Evolutionary conservation across 2,888 invertebrate genomes (phyloP).

Genomic region (Lymantria dispar): DNA sequence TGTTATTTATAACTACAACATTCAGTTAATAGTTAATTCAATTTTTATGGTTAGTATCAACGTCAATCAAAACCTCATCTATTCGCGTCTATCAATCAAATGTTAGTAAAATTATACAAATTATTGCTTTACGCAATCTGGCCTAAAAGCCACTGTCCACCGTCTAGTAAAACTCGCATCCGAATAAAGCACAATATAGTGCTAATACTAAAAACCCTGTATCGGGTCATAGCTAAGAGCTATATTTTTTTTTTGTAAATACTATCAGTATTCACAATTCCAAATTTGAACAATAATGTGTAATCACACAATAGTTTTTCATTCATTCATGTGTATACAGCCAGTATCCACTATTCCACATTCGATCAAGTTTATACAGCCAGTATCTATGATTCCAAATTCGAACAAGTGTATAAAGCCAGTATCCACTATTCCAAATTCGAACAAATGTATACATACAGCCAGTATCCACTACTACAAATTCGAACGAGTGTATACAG

Average conservation of each 20-base stretch:
- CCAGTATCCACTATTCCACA: too few species aligned
- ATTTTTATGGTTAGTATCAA: constrained; percentile 43
- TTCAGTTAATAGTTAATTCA: constrained; percentile 12
- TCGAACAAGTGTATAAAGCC: neutral
- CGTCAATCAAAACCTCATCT: constrained; percentile 34
- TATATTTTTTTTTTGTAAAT: constrained; percentile 5
- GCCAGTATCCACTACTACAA: neutral
- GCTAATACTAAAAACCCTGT: constrained; percentile 24
- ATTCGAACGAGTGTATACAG: neutral
- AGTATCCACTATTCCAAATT: neutral
- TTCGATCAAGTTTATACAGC: too few species aligned
- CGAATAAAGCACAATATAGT: constrained; percentile 21
- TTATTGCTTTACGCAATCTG: constrained; percentile 48
- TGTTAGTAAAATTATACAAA: constrained; percentile 48
- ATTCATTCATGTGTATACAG: too few species aligned
- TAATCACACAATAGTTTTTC: too few species aligned
- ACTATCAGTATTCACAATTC: neutral
- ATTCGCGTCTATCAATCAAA: constrained; percentile 32
- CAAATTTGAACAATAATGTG: too few species aligned
- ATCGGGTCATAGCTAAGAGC: constrained; percentile 2
- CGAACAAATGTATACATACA: neutral
- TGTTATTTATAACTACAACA: constrained; percentile 21
- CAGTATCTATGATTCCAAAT: too few species aligned
- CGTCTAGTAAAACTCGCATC: constrained; percentile 6
- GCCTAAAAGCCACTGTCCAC: constrained; percentile 17